Conservation (phyloP, 2,113 vertebrate species). For the Trematomus loennbergii region DNA sequence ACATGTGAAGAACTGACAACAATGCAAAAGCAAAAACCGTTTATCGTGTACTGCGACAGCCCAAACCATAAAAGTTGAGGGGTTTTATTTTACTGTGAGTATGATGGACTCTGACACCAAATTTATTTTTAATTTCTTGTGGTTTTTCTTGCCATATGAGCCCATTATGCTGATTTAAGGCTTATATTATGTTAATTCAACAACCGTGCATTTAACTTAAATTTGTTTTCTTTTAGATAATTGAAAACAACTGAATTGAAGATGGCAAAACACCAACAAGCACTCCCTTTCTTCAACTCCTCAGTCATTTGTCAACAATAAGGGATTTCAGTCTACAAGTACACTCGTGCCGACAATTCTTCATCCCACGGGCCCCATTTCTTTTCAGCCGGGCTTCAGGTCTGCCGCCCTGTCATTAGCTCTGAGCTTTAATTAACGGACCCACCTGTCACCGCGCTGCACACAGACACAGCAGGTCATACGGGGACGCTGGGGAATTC, state of each 20-base stretch:
- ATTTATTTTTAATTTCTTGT: neutral
- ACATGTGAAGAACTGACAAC: neutral
- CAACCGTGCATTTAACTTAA: neutral
- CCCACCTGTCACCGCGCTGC: slow-evolving; percentile 72
- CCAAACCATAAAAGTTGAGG: neutral
- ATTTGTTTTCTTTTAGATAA: neutral
- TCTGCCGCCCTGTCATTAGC: slow-evolving; percentile 72
- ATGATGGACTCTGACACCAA: neutral
- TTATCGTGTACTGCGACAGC: neutral
- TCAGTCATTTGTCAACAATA: slow-evolving; percentile 40
- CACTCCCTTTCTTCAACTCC: neutral
- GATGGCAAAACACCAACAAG: neutral
- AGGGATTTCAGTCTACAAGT: slow-evolving; percentile 27
- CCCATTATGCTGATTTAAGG: neutral
- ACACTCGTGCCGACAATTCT: slow-evolving; percentile 21
- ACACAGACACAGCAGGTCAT: slow-evolving; percentile 51
- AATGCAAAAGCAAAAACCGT: neutral
- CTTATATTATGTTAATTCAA: neutral
- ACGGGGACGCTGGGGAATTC: slow-evolving; percentile 58
- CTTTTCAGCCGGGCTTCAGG: slow-evolving; percentile 39
- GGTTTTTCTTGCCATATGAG: neutral
- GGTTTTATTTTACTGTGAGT: neutral
- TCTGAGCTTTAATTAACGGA: slow-evolving; percentile 71
- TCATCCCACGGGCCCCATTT: slow-evolving; percentile 37
- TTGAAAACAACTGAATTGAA: neutral